Base-by-base conservation (phyloP, 2,113 vertebrate genomes). In the Arvicanthis niloticus region DNA sequence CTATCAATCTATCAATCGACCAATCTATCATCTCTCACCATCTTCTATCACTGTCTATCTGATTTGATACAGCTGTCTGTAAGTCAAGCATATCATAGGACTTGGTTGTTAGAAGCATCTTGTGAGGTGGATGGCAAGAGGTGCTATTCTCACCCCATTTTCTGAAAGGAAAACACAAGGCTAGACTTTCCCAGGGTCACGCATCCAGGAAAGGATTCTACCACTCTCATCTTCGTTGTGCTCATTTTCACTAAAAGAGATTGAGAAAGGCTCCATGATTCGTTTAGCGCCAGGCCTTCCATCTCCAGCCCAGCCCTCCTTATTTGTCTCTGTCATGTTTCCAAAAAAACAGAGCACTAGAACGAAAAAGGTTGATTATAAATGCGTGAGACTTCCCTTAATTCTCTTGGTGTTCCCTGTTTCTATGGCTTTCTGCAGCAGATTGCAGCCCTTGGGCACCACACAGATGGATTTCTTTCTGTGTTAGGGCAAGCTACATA, bases 331-430 rank as follows among this genome's bases (percentile, higher is more conserved):
- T 19, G 19, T 73, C 29, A 29, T n/a, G 1, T 86, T 67, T 86
- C 86, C 77, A 93, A 53, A 73, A 73, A 84, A 76, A 95, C 53
- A 56, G 12, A 67, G 67, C 40, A 31, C 37, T 34, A 65, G 88
- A 87, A 82, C 22, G 80, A 75, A 91, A 87, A 96, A 87, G 48
- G 60, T 42, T 34, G 67, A 81, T 60, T 85, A 72, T 26, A 81
- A 86, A 76, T 86, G 42, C 72, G 87, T 77, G 84, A 37, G 40
- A 45, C 34, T 40, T 51, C 26, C 37, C 16, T 72, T 67, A 65
- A 78, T 67, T 80, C 81, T 22, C 77, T 91, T 65, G 19, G 75
- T 37, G 76, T 7, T 82, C 56, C 37, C 1, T 31, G 40, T 62
- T 34, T 67, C 56, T 53, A 34, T 1, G 34, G 40, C 51, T 95